Base-by-base conservation (phyloP, 2,888 invertebrate species). In the Rugalucina vietnamica region DNA sequence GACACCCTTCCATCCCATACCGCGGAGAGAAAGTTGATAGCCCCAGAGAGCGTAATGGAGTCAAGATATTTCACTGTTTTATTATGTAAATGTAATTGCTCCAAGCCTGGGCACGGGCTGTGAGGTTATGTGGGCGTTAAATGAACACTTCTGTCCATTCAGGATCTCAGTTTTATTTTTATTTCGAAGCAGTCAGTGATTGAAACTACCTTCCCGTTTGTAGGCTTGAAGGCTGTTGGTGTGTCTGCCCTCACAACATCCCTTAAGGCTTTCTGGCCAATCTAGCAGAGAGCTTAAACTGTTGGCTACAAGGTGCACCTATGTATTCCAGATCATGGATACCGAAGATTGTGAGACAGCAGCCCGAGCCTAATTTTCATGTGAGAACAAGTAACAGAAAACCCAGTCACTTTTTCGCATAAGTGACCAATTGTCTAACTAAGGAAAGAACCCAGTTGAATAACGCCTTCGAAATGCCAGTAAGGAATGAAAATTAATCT, bases 171-270 rank as follows among this genome's bases (percentile, higher is more conserved):
- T n/a, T n/a, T n/a, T n/a, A n/a, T n/a, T n/a, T n/a, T n/a, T n/a
- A n/a, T 75, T 37, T 79, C 83, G 36, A 27, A 57, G 60, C 79
- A 83, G 60, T 83, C 79, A 29, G 70, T 83, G 14, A 79, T 83
- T 12, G 79, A 79, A 21, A 75, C 36, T 34, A 54, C 54, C 12
- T 76, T 74, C 21, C 32, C 39, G 60, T 79, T 79, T 5, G 60
- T 50, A 18, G 24, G 27, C 36, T 49, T 70, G 71, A 83, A 83
- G 29, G 54, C 24, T 34, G 34, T 82, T 34, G 82, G 78, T 74
- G 78, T 43, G 27, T 78, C 74, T 18, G 14, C 18, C 27, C 1
- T 18, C 18, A 0, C 65, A n/a, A 18, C 24, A n/a, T 27, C 65
- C 24, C 24, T 65, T 1, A n/a, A n/a, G n/a, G n/a, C n/a, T n/a